Evolutionary conservation across 2,888 invertebrate genomes (phyloP), one percentile per base, ranked within the genome.

Genomic region (Byasa hedistus): DNA sequence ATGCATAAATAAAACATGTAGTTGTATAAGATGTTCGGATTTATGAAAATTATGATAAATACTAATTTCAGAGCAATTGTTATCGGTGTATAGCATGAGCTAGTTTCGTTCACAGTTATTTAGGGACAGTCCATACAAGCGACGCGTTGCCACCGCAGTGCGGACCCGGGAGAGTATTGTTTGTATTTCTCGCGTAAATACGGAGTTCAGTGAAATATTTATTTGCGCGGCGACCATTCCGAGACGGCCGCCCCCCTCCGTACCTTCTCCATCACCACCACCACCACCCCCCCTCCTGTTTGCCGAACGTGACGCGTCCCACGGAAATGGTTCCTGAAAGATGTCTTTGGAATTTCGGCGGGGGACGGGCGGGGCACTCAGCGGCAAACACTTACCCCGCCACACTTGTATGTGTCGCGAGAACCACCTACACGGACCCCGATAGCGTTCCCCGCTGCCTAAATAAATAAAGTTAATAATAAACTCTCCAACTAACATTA

Each of bases 201-300:
- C 72, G 71, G 76, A 71, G 72, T 73, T 73, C 72, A 71, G 71
- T 75, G 76, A 77, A 77, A 79, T 79, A 79, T 79, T 79, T 79
- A 79, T 79, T 79, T 79, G 75, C 71, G 32, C 60, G 64, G 65
- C 70, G 71, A 75, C 73, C 76, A 74, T 74, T 76, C 74, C 75
- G 76, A 73, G 69, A 72, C 48, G 24, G 21, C 39, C 39, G 19
- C 61, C 57, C 72, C 67, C 71, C 69, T 57, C 66, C 69, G n/a
- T n/a, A n/a, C n/a, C n/a, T n/a, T n/a, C 70, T 44, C 60, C 48
- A 21, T 66, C 71, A 12, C 57, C 21, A 17, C 60, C 23, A 24
- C 51, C 54, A 17, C 44, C 58, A 24, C 19, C 54, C 54, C 23
- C 48, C 64, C 61, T 62, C 48, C 52, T 68, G 63, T 71, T 70